These are phyloP conservation scores for Cheirogaleus major DNA, from an alignment of 2,797 vertebrate species.

Conservation along the genomic window DNA sequence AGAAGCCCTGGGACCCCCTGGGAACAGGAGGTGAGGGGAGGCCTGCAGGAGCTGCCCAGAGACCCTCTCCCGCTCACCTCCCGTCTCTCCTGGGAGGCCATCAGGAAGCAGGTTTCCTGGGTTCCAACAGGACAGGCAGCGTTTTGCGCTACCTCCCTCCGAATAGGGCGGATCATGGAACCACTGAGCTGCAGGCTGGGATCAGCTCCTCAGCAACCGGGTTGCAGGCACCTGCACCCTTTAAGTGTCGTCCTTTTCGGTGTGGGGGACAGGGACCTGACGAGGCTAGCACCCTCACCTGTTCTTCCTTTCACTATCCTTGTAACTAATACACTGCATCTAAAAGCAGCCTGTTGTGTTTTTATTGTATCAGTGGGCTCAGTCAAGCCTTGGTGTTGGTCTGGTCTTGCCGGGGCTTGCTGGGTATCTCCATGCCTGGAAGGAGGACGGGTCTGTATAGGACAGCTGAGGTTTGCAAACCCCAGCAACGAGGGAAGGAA, in stretches of 20 bases:
- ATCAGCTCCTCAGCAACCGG: fast-evolving
- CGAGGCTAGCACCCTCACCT: too few relatives aligned
- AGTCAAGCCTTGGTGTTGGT: not conserved
- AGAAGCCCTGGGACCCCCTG: fast-evolving
- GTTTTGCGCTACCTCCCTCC: too few relatives aligned
- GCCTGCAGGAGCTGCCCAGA: fast-evolving
- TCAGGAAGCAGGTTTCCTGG: not conserved
- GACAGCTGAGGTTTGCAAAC: not conserved
- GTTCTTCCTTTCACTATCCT: fast-evolving
- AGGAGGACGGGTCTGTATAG: fast-evolving
- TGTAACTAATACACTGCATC: not conserved
- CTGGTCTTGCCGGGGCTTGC: not conserved
- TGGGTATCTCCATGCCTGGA: too few relatives aligned
- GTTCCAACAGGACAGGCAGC: fast-evolving
- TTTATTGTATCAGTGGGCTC: not conserved
- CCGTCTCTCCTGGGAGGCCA: too few relatives aligned
- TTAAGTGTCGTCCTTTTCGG: not conserved
- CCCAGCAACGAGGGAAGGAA: fast-evolving
- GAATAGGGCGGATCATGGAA: fast-evolving
- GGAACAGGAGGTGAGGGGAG: not conserved
- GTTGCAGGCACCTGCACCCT: not conserved
- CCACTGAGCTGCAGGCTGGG: fast-evolving
- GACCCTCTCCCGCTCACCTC: not conserved
- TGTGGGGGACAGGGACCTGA: fast-evolving
- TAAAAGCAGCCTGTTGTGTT: not conserved